Base-by-base conservation (phyloP, 2,888 invertebrate genomes). In the Phortica okadai region DNA sequence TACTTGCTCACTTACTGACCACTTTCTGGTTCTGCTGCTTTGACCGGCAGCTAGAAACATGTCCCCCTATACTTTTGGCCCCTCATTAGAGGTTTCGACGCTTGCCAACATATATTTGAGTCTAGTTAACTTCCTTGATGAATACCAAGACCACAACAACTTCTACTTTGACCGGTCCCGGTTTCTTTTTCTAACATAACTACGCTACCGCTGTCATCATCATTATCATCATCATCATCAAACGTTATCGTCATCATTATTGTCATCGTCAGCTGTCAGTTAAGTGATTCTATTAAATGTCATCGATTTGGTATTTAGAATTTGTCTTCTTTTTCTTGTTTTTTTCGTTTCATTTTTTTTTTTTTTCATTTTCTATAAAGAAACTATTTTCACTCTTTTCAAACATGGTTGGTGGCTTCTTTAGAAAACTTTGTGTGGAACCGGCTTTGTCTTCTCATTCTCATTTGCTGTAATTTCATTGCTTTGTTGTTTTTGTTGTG, bases 261-360 rank as follows among this genome's bases (percentile, higher is more conserved):
- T 14, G 44, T 69, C 69, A 50, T 50, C 69, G 69, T 69, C 50
- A 69, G 69, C 73, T 54, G 74, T 66, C 74, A 74, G 67, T 41
- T 72, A 72, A 72, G 70, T 56, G 70, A 56, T 21, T 66, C 54
- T 67, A 67, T 74, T 74, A 74, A 76, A 82, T 85, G 81, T 86
- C 87, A 85, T 86, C 87, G 84, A 88, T 83, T 82, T 82, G 82
- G 70, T 33, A 77, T 78, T 75, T 76, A 79, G 76, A 73, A 73
- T 67, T 73, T 76, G 54, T 64, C 25, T 56, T 54, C 50, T 45
- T 21, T 50, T 62, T 64, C 25, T 56, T 54, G 21, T 45, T 21
- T 50, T 62, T 21, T 62, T 25, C 16, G 8, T 56, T 56, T n/a
- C 2, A 42, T 14, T 66, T 41, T 2, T 42, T 41, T 66, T 41